Evolutionary conservation across 2,113 vertebrate species (phyloP).

Genomic region (Sula dactylatra): DNA sequence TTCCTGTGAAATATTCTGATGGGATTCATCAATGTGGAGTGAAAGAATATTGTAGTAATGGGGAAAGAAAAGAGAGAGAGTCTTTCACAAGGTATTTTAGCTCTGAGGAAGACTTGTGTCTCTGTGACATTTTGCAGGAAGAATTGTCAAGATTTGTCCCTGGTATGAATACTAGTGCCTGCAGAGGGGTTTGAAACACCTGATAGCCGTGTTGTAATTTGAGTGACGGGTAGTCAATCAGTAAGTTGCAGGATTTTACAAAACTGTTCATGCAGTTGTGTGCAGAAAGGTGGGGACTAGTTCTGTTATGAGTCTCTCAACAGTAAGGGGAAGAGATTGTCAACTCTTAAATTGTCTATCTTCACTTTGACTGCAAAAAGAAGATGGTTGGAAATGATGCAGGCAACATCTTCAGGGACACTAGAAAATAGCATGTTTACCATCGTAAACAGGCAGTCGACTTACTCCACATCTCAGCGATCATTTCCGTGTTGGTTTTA

Average conservation of each 20-base stretch:
- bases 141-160: not conserved
- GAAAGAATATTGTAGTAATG: not conserved
- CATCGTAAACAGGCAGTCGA: not conserved
- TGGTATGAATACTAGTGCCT: not conserved
- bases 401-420: not conserved
- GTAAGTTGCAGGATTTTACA: not conserved
- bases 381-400: not conserved
- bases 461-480: not conserved
- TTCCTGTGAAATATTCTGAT: not conserved
- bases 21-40: not conserved
- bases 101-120: not conserved
- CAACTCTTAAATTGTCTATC: not conserved
- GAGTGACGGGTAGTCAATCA: not conserved
- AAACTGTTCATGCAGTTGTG: not conserved
- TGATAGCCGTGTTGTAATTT: not conserved
- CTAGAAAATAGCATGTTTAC: not conserved
- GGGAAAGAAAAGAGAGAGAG: not conserved
- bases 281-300: not conserved
- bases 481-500: not conserved
- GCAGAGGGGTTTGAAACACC: not conserved
- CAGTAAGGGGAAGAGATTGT: conserved; percentile 1
- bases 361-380: not conserved
- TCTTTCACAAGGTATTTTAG: not conserved
- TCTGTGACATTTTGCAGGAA: not conserved
- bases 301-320: conserved; percentile 8